Percentiles rank a stretch among this genome's conserved stretches.
Conservation (phyloP, 2,797 vertebrate genomes). For the Xerus rutilus region DNA sequence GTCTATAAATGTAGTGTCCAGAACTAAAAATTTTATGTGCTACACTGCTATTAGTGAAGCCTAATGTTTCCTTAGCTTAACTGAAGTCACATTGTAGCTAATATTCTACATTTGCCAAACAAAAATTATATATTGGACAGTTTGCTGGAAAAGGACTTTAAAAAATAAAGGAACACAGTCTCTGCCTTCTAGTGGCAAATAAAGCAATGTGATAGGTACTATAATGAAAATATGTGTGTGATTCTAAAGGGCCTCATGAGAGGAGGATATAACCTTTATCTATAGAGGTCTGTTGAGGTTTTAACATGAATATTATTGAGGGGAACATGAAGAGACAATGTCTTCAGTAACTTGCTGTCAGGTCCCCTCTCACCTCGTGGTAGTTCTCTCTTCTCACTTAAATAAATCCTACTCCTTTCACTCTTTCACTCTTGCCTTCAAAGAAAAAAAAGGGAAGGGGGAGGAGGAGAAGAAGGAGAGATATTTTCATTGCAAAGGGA, state of each 20-base stretch:
- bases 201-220: slow-evolving; percentile 24
- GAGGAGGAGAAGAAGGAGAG: no score
- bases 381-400: no score
- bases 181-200: background rate
- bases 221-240: background rate
- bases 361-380: no score
- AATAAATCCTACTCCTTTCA: no score
- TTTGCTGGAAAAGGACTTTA: background rate
- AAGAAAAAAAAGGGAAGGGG: no score
- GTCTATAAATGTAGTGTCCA: background rate
- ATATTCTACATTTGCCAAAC: slow-evolving; percentile 44
- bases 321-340: background rate
- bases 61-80: background rate
- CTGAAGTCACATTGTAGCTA: slow-evolving; percentile 13
- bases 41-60: background rate
- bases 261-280: background rate
- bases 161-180: slow-evolving; percentile 5
- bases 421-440: no score
- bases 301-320: background rate
- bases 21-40: background rate
- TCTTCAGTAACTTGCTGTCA: background rate
- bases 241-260: background rate
- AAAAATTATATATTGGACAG: background rate
- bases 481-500: no score
- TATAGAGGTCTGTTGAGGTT: background rate